Percentiles rank a stretch among this genome's conserved stretches.
Evolutionary conservation across 2,888 invertebrate genomes (phyloP).

Genomic region (Napeogenes inachia): DNA sequence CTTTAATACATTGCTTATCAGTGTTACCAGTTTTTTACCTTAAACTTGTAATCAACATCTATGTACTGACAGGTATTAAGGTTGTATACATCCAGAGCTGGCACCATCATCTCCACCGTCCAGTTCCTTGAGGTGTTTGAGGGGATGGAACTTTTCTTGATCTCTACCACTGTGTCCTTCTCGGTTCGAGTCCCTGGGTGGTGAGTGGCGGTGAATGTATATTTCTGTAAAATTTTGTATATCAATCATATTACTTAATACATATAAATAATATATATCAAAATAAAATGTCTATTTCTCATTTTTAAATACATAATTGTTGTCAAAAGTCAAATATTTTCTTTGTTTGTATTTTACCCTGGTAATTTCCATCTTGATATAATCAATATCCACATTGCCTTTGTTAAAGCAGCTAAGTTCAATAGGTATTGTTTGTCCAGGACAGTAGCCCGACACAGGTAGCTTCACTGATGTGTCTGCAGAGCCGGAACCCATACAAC

Average conservation of each 20-base stretch:
- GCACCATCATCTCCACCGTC: constrained; percentile 80
- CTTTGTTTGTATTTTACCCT: constrained; percentile 54
- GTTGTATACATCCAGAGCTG: constrained; percentile 83
- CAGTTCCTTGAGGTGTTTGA: constrained; percentile 79
- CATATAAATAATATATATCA: not conserved
- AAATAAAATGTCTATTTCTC: not conserved
- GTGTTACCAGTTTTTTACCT: constrained; percentile 37
- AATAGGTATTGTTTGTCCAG: constrained; percentile 83
- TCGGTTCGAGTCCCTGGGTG: constrained; percentile 39
- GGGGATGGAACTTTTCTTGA: constrained; percentile 76
- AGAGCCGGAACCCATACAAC: constrained; percentile 53
- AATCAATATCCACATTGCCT: constrained; percentile 79
- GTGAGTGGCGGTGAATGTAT: constrained; percentile 42
- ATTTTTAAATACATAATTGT: not conserved
- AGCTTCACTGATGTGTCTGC: constrained; percentile 56
- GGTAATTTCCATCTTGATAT: constrained; percentile 76
- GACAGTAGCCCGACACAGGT: constrained; percentile 83
- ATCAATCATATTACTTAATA: no score
- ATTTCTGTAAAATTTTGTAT: constrained; percentile 36
- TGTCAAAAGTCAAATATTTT: no score
- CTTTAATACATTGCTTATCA: no score
- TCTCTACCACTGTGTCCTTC: constrained; percentile 40
- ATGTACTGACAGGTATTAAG: constrained; percentile 82
- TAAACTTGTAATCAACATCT: constrained; percentile 80
- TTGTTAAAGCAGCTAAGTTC: constrained; percentile 83